Conservation (phyloP, 2,888 invertebrate genomes). For the Cheilosia impressa region DNA sequence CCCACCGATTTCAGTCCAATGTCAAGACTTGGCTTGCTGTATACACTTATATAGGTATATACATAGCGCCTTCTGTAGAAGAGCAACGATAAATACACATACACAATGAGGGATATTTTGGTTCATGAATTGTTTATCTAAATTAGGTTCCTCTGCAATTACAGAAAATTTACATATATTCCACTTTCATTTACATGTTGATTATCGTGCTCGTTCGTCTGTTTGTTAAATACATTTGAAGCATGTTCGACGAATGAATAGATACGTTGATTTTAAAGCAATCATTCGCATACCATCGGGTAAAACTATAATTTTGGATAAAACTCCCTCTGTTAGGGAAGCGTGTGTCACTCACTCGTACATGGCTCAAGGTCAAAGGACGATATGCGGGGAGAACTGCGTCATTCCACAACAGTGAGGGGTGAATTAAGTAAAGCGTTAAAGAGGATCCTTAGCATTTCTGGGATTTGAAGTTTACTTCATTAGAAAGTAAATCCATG, state of each 20-base stretch:
- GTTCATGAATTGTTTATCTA: conserved; percentile 77
- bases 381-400: not conserved
- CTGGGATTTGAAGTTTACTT: conserved; percentile 59
- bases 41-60: not conserved
- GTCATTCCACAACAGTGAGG: conserved; percentile 21
- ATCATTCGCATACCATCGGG: conserved; percentile 13
- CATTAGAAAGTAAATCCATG: conserved; percentile 48
- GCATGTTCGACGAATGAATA: conserved; percentile 4
- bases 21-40: conserved; percentile 12
- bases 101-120: conserved; percentile 22
- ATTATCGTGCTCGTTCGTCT: conserved; percentile 39
- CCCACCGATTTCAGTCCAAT: conserved; percentile 35
- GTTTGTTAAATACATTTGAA: conserved; percentile 26
- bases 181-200: conserved; percentile 55
- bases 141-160: conserved; percentile 76
- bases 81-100: not conserved
- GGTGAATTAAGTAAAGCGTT: not conserved
- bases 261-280: conserved; percentile 17
- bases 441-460: conserved; percentile 27
- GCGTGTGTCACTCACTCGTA: not conserved
- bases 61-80: conserved; percentile 12
- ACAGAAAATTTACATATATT: conserved; percentile 77
- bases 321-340: not conserved
- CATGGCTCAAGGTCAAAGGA: conserved; percentile 25
- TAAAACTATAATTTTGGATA: not conserved